Evolutionary conservation across 2,888 invertebrate genomes (phyloP).

Genomic region (Macrosiphum euphorbiae): DNA sequence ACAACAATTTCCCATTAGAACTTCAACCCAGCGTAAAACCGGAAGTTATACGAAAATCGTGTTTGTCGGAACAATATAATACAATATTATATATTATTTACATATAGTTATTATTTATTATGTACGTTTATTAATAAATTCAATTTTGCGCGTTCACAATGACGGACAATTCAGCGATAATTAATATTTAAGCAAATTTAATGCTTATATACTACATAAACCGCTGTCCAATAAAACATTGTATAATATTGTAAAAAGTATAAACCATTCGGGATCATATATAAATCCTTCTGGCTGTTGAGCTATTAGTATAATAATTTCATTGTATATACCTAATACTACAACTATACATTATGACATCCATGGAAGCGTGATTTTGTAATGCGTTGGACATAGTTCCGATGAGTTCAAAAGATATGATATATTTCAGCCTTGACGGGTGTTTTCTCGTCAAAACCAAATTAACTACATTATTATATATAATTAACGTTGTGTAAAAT

Average conservation of each 20-base stretch:
- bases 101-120: background rate
- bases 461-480: background rate
- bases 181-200: background rate
- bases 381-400: background rate
- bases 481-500: background rate
- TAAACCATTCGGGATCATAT: background rate
- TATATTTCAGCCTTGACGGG: background rate
- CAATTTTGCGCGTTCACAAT: background rate
- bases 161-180: background rate
- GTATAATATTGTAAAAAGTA: background rate
- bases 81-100: background rate
- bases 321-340: background rate
- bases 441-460: background rate
- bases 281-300: background rate
- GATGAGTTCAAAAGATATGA: background rate
- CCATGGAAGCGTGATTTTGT: background rate
- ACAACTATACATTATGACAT: background rate
- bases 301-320: background rate
- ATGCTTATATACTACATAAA: background rate
- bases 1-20: constrained; percentile 21
- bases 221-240: background rate
- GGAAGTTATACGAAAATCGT: background rate
- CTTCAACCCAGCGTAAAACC: background rate
- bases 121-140: background rate
- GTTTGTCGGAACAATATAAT: background rate